A percentile compares a stretch with the other conserved stretches of the same genome.
phyloP scores from a whole-genome alignment of 2,113 vertebrate genomes.

The Daphoenositta chrysoptera region DNA sequence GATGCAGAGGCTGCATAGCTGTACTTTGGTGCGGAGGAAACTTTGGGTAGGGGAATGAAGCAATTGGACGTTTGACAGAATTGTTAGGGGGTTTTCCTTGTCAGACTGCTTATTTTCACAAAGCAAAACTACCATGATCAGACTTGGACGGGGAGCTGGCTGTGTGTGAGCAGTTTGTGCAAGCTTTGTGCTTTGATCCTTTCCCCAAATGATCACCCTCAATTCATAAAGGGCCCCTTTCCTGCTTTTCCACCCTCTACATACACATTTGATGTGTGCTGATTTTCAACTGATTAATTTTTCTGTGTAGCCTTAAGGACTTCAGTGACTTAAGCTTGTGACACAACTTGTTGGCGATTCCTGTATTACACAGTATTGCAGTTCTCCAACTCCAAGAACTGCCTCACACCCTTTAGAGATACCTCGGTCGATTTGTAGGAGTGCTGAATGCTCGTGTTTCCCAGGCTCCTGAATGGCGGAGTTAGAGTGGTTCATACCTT shows the following conservation, averaged over 20 bases:
- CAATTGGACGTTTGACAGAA: background rate
- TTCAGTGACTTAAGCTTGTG: background rate
- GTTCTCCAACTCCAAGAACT: background rate
- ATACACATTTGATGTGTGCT: background rate
- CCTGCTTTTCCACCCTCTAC: background rate
- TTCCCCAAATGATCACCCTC: fast-evolving
- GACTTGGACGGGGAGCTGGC: background rate
- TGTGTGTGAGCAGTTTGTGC: fast-evolving
- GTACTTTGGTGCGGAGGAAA: background rate
- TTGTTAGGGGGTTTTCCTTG: background rate
- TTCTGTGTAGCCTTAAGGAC: background rate
- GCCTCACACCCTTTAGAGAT: background rate
- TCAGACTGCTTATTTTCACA: background rate
- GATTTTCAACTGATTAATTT: background rate
- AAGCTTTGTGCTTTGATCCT: background rate
- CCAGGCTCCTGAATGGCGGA: background rate
- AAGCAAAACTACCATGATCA: background rate
- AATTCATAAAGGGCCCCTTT: background rate
- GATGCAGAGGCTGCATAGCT: background rate
- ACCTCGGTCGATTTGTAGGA: background rate
- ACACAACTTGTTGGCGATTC: background rate
- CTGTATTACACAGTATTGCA: fast-evolving
- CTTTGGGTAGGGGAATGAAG: background rate
- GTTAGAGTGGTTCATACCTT: background rate
- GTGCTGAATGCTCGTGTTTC: background rate